Evolutionary conservation across 2,113 vertebrate species (phyloP), one percentile per base, ranked within the genome.

Genomic region (Stercorarius parasiticus): DNA sequence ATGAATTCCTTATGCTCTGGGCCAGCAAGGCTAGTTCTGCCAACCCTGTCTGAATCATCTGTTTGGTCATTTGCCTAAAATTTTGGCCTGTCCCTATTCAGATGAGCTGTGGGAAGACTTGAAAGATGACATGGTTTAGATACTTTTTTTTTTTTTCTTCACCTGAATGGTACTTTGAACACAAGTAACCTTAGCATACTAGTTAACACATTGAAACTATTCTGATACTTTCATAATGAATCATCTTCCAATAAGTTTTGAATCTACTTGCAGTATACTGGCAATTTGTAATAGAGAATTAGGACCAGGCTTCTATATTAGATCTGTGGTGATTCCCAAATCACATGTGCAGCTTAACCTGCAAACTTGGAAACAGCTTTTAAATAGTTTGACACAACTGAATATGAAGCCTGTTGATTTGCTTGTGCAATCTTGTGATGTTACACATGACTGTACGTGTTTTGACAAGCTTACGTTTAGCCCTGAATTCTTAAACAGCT

Each of bases 1-100:
- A 95, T 94, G 80, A 90, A 79, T 94, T 95, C 78, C 91, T 95
- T 82, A 82, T 79, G 91, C 43, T 89, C 58, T 89, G 91, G 91
- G 78, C 88, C 94, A 95, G 84, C 52, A 70, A 82, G 59, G 73
- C 53, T 52, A 32, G 22, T 36, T 72, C 84, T 96, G 83, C 89
- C 73, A 92, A 0, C 45, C 7, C 66, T 77, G 77, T 43, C 83
- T 85, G 74, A 72, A 53, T 66, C 12, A 14, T 43, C 9, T 25
- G 2, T 87, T 94, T 93, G 66, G 53, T 61, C 2, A 2, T 29
- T 92, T 76, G 72, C 77, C 49, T 53, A n/a, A 71, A 58, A 42
- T 32, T 86, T 76, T 76, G 25, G 23, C 25, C 53, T 40, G 19
- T 58, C 18, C 23, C 8, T 71, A 4, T 32, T 71, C 15, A 77